These are phyloP conservation scores for Gyrodactylus bullatarudis DNA, from an alignment of 1,140 invertebrate species.

Conservation along the genomic window DNA sequence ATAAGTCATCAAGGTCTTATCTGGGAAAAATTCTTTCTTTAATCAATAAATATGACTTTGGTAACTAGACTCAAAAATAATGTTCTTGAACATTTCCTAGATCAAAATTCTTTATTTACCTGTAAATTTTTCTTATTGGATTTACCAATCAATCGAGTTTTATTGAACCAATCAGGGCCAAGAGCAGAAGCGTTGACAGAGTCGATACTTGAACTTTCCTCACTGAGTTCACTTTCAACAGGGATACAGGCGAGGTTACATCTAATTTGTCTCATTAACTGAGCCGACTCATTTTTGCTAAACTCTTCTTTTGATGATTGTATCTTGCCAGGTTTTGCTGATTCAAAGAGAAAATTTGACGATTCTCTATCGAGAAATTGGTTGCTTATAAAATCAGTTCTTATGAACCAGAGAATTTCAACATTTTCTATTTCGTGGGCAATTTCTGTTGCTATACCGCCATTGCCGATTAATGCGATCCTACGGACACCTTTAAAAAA, in stretches of 20 bases:
- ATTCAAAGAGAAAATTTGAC: slow-evolving; percentile 45
- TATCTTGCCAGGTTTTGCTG: neutral
- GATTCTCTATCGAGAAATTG: slow-evolving; percentile 81
- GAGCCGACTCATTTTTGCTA: slow-evolving; percentile 15
- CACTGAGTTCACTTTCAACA: slow-evolving; percentile 16
- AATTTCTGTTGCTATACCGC: slow-evolving; percentile 79
- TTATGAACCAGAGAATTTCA: slow-evolving; percentile 62
- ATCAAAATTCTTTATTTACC: too few species aligned
- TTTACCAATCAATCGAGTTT: slow-evolving; percentile 29
- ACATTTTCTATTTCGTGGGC: slow-evolving; percentile 22
- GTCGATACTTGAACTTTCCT: slow-evolving; percentile 4
- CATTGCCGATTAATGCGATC: slow-evolving; percentile 62
- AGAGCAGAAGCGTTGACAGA: slow-evolving; percentile 38
- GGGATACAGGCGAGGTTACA: slow-evolving; percentile 32
- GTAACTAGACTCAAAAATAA: too few species aligned
- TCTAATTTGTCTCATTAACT: neutral
- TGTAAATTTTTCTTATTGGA: neutral
- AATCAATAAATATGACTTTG: too few species aligned
- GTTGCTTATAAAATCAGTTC: slow-evolving; percentile 54
- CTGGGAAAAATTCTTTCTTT: too few species aligned
- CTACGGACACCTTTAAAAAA: slow-evolving; percentile 13
- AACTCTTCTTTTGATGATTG: slow-evolving; percentile 11
- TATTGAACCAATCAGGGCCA: slow-evolving; percentile 64
- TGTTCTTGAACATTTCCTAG: too few species aligned
- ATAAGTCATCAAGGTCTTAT: too few species aligned